Base-by-base conservation (phyloP, 1,140 invertebrate species). In the Aphelenchoides besseyi region DNA sequence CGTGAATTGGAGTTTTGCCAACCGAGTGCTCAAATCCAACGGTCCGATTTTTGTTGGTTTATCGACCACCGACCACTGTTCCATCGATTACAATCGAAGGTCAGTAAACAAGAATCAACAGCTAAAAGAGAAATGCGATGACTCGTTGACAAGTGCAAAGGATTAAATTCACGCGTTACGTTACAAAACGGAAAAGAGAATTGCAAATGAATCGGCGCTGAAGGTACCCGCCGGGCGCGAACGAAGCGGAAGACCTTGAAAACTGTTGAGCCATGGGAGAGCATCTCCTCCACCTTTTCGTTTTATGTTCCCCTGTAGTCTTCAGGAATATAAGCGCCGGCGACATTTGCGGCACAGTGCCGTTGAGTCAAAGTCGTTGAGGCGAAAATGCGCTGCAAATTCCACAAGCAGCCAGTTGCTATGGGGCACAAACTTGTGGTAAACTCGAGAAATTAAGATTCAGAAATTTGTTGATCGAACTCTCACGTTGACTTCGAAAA, bases 1-100 rank as follows among this genome's bases (percentile, higher is more conserved):
- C 12, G 35, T 53, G 28, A 72, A 2, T 70, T 78, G 69, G 30
- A 71, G 26, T 70, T 78, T 80, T n/a, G 74, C 62, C n/a, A 77
- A 26, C 8, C 61, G 68, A 32, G 77, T 70, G 23, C 16, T 72
- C 3, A 77, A 70, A 9, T 76, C 73, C 5, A 71, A 30, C 3
- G 16, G 63, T 12, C 5, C 5, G 5, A 59, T 28, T 33, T 59
- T 59, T 23, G 18, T 59, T 8, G 18, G 18, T 23, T 8, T 8
- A 28, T 59, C 55, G 18, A 33, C 5, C 32, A 33, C 18, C 55
- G 5, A 18, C 18, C n/a, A n/a, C n/a, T n/a, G n/a, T n/a, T 8
- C 5, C 55, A 59, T 18, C 55, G 55, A 59, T 59, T 59, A 59
- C 5, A 8, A 8, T 28, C 5, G 18, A 59, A 23, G 5, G 5